Percentiles rank a stretch among this genome's conserved stretches.
These are phyloP conservation scores for Drosophila pruinosa DNA, from an alignment of 1,140 invertebrate species.

Conservation along the genomic window DNA sequence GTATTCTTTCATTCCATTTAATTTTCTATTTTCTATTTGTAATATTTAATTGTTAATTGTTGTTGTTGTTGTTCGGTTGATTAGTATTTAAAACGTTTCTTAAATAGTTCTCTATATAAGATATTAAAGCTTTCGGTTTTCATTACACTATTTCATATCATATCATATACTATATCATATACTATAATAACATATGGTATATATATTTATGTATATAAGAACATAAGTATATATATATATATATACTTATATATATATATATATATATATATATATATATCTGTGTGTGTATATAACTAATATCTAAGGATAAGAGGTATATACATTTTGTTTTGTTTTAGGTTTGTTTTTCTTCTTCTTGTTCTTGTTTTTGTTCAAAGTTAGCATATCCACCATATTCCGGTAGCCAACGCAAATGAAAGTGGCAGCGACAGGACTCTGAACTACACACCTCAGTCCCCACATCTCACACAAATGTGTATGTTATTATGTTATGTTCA, in stretches of 20 bases:
- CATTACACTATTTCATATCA: slow-evolving; percentile 74
- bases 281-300: slow-evolving; percentile 41
- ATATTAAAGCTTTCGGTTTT: slow-evolving; percentile 83
- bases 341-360: background rate
- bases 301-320: slow-evolving; percentile 74
- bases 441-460: background rate
- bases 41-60: slow-evolving; percentile 16
- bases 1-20: slow-evolving; percentile 8
- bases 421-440: background rate
- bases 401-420: slow-evolving; percentile 5
- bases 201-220: slow-evolving; percentile 32
- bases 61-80: slow-evolving; percentile 32
- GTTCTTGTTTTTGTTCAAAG: background rate
- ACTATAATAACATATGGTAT: slow-evolving; percentile 38
- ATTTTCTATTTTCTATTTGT: slow-evolving; percentile 25
- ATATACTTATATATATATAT: slow-evolving; percentile 44
- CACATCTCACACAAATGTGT: background rate
- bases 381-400: slow-evolving; percentile 27
- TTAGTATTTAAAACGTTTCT: slow-evolving; percentile 77
- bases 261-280: slow-evolving; percentile 51
- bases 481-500: slow-evolving; percentile 19
- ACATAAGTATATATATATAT: too few species aligned
- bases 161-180: too few species aligned
- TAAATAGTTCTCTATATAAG: slow-evolving; percentile 80
- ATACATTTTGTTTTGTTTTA: slow-evolving; percentile 46